Evolutionary conservation across 2,888 invertebrate genomes (phyloP).

Genomic region (Brenthis daphne): DNA sequence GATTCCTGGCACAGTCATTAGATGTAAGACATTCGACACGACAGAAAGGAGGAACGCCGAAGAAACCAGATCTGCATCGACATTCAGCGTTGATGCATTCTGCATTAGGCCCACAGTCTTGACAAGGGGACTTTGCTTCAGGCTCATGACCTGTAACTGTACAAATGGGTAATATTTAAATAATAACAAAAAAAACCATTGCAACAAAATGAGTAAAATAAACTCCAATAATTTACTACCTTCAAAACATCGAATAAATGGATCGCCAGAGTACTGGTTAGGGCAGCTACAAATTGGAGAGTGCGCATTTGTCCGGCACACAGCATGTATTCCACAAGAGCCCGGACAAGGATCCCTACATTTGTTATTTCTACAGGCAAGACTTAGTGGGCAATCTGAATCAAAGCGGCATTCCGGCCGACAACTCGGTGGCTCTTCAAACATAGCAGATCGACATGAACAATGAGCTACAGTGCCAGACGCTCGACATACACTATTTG

Average conservation of each 20-base stretch:
- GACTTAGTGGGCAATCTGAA: slow-evolving; percentile 84
- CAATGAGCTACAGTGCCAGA: slow-evolving; percentile 86
- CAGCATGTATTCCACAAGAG: slow-evolving; percentile 88
- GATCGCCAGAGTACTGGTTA: slow-evolving; percentile 86
- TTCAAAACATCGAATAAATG: slow-evolving; percentile 85
- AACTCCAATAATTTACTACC: slow-evolving; percentile 65
- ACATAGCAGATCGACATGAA: slow-evolving; percentile 85
- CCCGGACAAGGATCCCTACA: slow-evolving; percentile 89
- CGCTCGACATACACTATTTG: slow-evolving; percentile 86
- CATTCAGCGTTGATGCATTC: slow-evolving; percentile 87
- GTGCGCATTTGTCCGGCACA: slow-evolving; percentile 88
- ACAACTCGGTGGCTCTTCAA: slow-evolving; percentile 89
- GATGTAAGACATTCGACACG: slow-evolving; percentile 87
- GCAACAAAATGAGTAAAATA: too few species aligned
- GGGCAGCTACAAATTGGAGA: slow-evolving; percentile 90
- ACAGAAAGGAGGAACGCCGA: slow-evolving; percentile 89
- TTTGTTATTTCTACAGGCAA: slow-evolving; percentile 85
- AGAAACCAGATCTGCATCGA: slow-evolving; percentile 85
- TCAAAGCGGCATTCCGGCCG: slow-evolving; percentile 89
- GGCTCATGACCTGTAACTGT: slow-evolving; percentile 59
- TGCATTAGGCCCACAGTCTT: slow-evolving; percentile 89
- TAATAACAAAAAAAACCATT: neutral
- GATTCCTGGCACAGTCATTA: slow-evolving; percentile 86
- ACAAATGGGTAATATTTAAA: slow-evolving; percentile 36
- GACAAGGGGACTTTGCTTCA: slow-evolving; percentile 81